Percentiles rank a stretch among this genome's conserved stretches.
Conservation (phyloP, 2,113 vertebrate genomes). For the Suricata suricatta region DNA sequence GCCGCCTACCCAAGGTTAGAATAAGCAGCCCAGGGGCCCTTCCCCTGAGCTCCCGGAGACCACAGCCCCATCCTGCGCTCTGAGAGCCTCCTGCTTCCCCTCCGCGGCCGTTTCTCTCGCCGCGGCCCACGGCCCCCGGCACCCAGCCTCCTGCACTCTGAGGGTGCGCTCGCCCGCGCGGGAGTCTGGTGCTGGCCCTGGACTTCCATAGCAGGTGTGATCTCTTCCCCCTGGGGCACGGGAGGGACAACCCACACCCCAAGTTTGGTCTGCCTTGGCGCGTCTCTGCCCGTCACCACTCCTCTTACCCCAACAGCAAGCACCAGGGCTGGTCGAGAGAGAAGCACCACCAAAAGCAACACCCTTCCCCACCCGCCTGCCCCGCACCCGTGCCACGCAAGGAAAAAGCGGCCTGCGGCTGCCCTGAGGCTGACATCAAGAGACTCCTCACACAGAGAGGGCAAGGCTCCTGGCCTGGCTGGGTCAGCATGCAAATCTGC, state of each 20-base stretch:
- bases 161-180: neutral
- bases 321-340: neutral
- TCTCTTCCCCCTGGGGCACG: neutral
- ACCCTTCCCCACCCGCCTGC: neutral
- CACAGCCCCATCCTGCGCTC: neutral
- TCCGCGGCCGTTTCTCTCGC: neutral
- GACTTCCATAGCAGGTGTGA: neutral
- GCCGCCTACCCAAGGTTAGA: neutral
- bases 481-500: slow-evolving; percentile 58
- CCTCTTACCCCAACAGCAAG: neutral
- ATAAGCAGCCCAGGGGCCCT: neutral
- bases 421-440: neutral
- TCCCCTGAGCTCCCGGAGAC: neutral
- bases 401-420: neutral
- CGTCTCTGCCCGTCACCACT: neutral
- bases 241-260: neutral
- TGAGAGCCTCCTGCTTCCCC: neutral
- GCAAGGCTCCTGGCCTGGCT: neutral
- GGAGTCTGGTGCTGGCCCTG: neutral
- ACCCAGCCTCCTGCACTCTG: neutral
- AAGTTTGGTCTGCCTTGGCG: neutral
- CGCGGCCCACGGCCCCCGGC: neutral
- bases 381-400: neutral
- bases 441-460: neutral
- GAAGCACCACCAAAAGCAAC: neutral